phyloP scores from a whole-genome alignment of 1,140 invertebrate species.

The Cotesia vestalis region DNA sequence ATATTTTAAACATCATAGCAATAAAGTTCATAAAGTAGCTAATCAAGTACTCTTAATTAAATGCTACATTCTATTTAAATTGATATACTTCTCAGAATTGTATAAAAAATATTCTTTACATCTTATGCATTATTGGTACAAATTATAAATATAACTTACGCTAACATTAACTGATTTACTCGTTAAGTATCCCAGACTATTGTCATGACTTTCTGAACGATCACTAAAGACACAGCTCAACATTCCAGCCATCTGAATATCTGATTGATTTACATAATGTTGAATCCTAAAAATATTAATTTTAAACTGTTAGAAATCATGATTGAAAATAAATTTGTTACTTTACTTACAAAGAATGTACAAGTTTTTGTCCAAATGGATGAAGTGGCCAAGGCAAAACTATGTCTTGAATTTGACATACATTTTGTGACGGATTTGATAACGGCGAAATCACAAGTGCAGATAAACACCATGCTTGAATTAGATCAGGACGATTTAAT shows the following conservation, averaged over 20 bases:
- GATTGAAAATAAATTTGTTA: background rate
- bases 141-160: constrained; percentile 60
- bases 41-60: too few species aligned
- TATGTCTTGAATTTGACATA: constrained; percentile 67
- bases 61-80: constrained; percentile 16
- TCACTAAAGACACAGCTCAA: constrained; percentile 84
- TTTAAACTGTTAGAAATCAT: background rate
- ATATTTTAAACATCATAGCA: too few species aligned
- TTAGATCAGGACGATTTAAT: constrained; percentile 81
- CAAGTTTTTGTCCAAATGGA: constrained; percentile 86
- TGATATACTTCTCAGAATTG: constrained; percentile 6
- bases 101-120: background rate
- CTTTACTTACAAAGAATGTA: constrained; percentile 81
- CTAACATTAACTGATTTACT: constrained; percentile 66
- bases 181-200: constrained; percentile 42
- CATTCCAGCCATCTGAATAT: constrained; percentile 94
- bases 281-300: constrained; percentile 70
- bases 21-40: too few species aligned
- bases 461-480: constrained; percentile 86
- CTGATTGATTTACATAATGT: constrained; percentile 80
- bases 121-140: constrained; percentile 37
- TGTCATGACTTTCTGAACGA: constrained; percentile 60
- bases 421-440: constrained; percentile 49
- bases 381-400: constrained; percentile 79
- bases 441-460: constrained; percentile 71